Base-by-base conservation (phyloP, 2,113 vertebrate genomes). In the Pristiophorus japonicus region DNA sequence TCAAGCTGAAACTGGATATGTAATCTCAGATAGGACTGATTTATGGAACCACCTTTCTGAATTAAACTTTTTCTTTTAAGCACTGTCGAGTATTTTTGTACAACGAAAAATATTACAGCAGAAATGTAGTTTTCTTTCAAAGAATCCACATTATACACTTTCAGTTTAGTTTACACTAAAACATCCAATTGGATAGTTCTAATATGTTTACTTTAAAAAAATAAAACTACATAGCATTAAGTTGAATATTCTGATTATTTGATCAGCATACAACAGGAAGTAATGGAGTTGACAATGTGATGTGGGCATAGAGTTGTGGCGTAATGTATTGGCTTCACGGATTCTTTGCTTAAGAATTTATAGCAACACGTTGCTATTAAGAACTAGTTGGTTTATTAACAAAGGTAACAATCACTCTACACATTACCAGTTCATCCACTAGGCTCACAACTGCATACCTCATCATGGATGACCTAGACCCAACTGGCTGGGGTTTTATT, bases 1-100 rank as follows among this genome's bases (percentile, higher is more conserved):
- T 99, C 92, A 98, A 96, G 96, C 96, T 98, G 67, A 98, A 98
- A 96, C 95, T 98, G 95, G 96, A 97, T 90, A 97, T 98, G 96
- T 98, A 97, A 96, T 94, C 18, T 14, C 38, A 55, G 34, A 73
- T 65, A 62, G 62, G 62, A 93, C 91, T 24, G 6, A 45, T 45
- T 94, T 42, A 45, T 30, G 1, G 0, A 45, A 45, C 67, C 34
- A 65, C 14, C 22, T 90, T 90, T 90, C 51, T 59, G 51, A 20
- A 42, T 42, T n/a, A n/a, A 5, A 30, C 6, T 16, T 62, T 47
- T 62, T 67, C 12, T 51, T 73, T 18, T 0, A 94, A 47, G 18
- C 27, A 47, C 22, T 45, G 62, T 42, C 20, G 24, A n/a, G 45
- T 85, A 10, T 95, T 84, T 65, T 59, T 63, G n/a, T 95, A 42